Percentiles rank a stretch among this genome's conserved stretches.
These are phyloP conservation scores for Phrynosoma platyrhinos DNA, from an alignment of 2,113 vertebrate genomes.

Conservation along the genomic window DNA sequence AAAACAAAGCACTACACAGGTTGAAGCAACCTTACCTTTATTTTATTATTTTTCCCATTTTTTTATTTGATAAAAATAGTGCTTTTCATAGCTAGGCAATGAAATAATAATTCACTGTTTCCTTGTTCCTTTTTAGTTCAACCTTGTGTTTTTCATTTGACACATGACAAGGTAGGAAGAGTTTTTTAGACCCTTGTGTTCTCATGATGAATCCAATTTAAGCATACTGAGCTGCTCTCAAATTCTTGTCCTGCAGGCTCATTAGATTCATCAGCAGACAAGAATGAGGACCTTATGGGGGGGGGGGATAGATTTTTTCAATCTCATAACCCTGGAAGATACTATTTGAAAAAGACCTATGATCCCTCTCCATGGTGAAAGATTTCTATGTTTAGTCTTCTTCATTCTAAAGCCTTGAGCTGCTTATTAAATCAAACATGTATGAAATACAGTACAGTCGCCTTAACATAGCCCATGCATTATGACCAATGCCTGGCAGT, in stretches of 20 bases:
- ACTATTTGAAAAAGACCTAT: neutral
- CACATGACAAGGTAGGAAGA: neutral
- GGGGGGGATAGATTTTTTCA: neutral
- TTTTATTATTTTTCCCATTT: neutral
- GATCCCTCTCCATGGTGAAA: neutral
- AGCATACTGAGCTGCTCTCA: neutral
- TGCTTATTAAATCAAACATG: neutral
- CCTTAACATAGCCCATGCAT: neutral
- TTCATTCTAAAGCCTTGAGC: neutral
- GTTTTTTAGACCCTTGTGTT: neutral
- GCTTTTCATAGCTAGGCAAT: neutral
- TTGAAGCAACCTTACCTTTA: neutral
- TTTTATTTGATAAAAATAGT: neutral
- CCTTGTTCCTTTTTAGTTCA: slow-evolving; percentile 2
- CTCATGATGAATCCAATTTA: neutral
- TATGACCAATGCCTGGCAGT: neutral
- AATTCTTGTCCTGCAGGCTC: neutral
- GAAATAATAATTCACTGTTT: neutral
- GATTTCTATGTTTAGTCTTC: neutral
- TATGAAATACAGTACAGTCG: neutral
- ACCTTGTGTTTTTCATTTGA: neutral
- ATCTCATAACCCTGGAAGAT: neutral
- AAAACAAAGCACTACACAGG: neutral
- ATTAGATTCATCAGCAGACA: neutral
- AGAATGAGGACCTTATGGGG: neutral